Base-by-base conservation (phyloP, 2,113 vertebrate genomes). In the Amazona vittata region DNA sequence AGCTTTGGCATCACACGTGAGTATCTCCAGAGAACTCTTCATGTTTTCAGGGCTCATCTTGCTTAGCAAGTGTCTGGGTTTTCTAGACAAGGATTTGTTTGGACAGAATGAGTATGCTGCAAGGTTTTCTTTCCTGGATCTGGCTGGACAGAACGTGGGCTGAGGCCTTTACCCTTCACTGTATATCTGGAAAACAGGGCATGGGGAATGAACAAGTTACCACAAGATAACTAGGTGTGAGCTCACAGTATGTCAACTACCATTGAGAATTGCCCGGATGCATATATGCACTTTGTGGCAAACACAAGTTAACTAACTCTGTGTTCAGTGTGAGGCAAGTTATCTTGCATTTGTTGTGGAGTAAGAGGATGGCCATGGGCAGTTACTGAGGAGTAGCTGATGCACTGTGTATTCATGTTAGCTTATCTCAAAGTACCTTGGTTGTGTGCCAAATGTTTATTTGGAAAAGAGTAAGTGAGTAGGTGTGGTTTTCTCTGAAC, bases 1-100 rank as follows among this genome's bases (percentile, higher is more conserved):
- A 99, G 97, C 98, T 99, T 69, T 99, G 99, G 99, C 99, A 99
- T 96, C 99, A 99, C 98, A 99, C 99, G 99, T 99, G 98, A 94
- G 99, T 98, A 69, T 55, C 31, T 77, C 46, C 50, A 22, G 15
- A 37, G 33, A 88, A 33, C 62, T 78, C 46, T n/a, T 17, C 4
- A 18, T 41, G 44, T 79, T 89, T 68, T 82, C 62, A 84, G 74
- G 49, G 28, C 31, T 79, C 25, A 28, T 93, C 41, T 25, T 74
- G 31, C 53, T 78, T 53, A 70, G 65, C 28, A 76, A 39, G 33
- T 15, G 18, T 44, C 43, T 89, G 63, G 10, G 10, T 82, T 73
- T 91, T 52, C 62, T 50, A 24, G 9, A 44, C 43, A 67, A 67
- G 80, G 63, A 67, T 77, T 80, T 68, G 35, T 74, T 70, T 92